Conservation (phyloP, 1,140 invertebrate species). For the Drosophila ogumai region DNA sequence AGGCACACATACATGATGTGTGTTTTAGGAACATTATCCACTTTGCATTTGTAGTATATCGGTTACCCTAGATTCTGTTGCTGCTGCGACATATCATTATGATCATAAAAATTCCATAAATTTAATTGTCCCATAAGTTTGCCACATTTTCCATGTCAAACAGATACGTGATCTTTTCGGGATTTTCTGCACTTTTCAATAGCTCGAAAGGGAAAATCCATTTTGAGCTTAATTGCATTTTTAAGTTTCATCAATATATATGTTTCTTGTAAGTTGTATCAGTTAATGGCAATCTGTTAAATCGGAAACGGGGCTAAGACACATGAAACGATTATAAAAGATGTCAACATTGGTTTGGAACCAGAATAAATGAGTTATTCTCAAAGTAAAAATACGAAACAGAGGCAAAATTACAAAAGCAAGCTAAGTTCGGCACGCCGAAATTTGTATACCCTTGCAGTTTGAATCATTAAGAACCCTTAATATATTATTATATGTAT, state of each 20-base stretch:
- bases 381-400: no score
- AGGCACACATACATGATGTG: constrained; percentile 7
- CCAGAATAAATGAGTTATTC: neutral
- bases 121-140: constrained; percentile 37
- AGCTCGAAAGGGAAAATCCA: neutral
- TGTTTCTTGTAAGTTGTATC: neutral
- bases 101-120: constrained; percentile 60
- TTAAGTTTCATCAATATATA: neutral
- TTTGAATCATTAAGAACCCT: no score
- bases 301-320: neutral
- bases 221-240: constrained; percentile 16
- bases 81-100: constrained; percentile 1
- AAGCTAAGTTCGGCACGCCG: no score
- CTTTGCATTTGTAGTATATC: neutral
- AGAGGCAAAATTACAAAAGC: no score
- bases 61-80: no score
- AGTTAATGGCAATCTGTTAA: constrained; percentile 1
- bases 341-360: neutral
- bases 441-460: no score
- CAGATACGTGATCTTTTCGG: constrained; percentile 26
- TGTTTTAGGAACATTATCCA: constrained; percentile 11
- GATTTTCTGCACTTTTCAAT: constrained; percentile 11
- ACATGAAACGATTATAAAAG: neutral
- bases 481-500: no score
- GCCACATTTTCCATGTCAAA: constrained; percentile 19